Evolutionary conservation across 2,888 invertebrate species (phyloP).

Genomic region (Coleophora deauratella): DNA sequence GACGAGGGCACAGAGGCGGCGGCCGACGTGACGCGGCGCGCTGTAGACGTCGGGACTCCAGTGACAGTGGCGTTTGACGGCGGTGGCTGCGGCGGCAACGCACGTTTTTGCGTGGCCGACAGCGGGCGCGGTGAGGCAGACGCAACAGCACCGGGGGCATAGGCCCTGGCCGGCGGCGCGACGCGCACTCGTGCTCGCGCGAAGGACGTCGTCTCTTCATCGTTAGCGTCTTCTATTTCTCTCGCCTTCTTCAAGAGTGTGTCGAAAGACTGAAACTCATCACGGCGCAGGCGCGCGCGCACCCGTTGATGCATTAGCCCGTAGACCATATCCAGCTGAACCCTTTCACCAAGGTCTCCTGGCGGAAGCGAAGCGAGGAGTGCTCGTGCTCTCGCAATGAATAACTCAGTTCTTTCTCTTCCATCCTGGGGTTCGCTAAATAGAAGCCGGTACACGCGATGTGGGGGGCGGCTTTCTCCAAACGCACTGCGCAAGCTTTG

Average conservation of each 20-base stretch:
- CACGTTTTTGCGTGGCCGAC: neutral
- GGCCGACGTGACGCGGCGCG: neutral
- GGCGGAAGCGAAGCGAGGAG: neutral
- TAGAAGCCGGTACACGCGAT: neutral
- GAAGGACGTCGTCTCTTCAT: no score
- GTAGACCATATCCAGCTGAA: conserved; percentile 2
- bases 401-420: conserved; percentile 1
- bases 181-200: neutral
- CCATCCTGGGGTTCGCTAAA: neutral
- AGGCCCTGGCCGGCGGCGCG: neutral
- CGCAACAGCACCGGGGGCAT: neutral
- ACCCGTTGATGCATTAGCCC: neutral
- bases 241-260: neutral
- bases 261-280: neutral
- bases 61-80: neutral
- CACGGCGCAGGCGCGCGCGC: neutral
- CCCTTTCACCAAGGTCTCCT: neutral
- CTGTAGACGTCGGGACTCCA: no score
- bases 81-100: neutral
- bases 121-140: neutral
- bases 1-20: neutral
- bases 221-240: neutral
- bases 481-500: neutral
- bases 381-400: neutral
- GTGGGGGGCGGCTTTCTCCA: conserved; percentile 1